phyloP scores from a whole-genome alignment of 1,140 invertebrate species.

The Anthonomus grandis region DNA sequence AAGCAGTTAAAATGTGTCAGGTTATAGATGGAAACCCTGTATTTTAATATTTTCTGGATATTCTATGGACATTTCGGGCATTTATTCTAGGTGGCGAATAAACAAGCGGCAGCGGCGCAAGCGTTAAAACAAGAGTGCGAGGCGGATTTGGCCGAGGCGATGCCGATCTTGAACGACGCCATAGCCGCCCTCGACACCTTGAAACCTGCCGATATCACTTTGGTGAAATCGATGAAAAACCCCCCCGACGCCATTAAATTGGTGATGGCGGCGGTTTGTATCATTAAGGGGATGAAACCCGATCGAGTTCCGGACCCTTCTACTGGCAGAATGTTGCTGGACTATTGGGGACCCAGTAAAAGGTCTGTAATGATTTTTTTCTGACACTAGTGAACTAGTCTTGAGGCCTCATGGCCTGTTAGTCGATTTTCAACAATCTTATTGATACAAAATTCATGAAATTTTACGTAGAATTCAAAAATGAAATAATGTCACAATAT shows the following conservation, averaged over 20 bases:
- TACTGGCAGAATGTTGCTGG: constrained; percentile 74
- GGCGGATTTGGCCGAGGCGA: constrained; percentile 82
- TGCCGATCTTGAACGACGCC: constrained; percentile 83
- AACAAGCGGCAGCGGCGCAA: constrained; percentile 80
- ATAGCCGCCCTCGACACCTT: constrained; percentile 84
- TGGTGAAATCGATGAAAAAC: constrained; percentile 98
- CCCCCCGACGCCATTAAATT: constrained; percentile 89
- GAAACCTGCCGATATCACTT: constrained; percentile 89
- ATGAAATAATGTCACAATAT: no score
- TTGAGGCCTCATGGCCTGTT: not conserved
- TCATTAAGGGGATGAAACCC: constrained; percentile 77
- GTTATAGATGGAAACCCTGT: no score
- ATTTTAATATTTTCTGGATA: no score
- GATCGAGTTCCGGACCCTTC: constrained; percentile 77
- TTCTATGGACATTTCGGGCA: no score
- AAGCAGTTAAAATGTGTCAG: no score
- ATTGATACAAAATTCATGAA: no score
- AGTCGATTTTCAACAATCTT: no score
- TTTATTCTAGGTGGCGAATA: constrained; percentile 66
- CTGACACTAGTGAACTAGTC: not conserved
- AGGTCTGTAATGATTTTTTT: constrained; percentile 40
- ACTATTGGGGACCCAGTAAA: constrained; percentile 93
- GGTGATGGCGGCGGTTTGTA: constrained; percentile 93
- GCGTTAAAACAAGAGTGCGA: constrained; percentile 87
- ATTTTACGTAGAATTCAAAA: no score